Evolutionary conservation across 2,888 invertebrate species (phyloP).

Genomic region (Matsumyia berberina): DNA sequence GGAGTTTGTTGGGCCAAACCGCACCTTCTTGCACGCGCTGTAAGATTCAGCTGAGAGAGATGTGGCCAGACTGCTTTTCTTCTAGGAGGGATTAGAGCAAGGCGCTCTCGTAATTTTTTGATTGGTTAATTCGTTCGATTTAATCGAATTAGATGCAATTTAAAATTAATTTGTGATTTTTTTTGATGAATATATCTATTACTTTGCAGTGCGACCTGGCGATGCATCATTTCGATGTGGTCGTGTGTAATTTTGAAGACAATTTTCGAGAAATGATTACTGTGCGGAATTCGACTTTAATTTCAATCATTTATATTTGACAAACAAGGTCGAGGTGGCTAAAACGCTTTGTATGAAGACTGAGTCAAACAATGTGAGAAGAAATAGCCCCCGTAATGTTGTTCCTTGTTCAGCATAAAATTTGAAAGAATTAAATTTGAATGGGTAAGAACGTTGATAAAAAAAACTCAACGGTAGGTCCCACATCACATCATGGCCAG

Average conservation of each 20-base stretch:
- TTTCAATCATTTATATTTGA: no score
- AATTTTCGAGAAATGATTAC: neutral
- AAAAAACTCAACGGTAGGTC: no score
- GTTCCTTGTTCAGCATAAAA: no score
- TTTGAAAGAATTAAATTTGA: no score
- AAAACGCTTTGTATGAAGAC: no score
- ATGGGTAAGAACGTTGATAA: no score
- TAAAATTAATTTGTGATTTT: slow-evolving; percentile 41
- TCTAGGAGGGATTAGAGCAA: slow-evolving; percentile 47
- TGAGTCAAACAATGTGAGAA: no score
- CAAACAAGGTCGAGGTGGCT: no score
- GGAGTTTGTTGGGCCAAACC: slow-evolving; percentile 61
- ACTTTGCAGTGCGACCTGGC: neutral
- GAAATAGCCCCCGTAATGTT: no score
- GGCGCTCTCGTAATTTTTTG: slow-evolving; percentile 42
- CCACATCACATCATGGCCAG: no score
- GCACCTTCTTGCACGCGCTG: slow-evolving; percentile 61
- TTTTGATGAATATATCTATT: slow-evolving; percentile 33
- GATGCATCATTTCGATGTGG: neutral
- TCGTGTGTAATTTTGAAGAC: neutral
- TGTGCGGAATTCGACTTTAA: neutral
- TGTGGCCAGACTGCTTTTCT: neutral
- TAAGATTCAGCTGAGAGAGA: neutral
- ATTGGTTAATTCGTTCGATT: slow-evolving; percentile 66
- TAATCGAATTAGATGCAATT: slow-evolving; percentile 62